Evolutionary conservation across 2,888 invertebrate genomes (phyloP).

Genomic region (Julus scandinavius): DNA sequence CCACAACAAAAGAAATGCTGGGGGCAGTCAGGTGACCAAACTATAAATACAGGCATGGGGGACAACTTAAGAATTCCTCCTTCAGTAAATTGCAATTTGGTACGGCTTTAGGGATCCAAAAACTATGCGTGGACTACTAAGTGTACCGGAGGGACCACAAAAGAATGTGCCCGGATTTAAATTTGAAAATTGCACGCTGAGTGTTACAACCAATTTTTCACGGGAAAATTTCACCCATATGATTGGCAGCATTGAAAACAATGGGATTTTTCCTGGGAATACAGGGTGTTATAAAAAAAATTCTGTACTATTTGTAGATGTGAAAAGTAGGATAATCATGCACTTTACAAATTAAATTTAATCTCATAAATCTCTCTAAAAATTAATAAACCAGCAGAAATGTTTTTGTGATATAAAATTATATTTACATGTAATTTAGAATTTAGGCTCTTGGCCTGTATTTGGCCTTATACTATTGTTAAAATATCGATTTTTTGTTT

Average conservation of each 20-base stretch:
- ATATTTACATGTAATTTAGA: not conserved
- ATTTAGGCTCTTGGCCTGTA: too few relatives aligned
- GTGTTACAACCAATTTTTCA: constrained; percentile 10
- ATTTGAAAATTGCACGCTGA: not conserved
- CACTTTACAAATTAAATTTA: too few relatives aligned
- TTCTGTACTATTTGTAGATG: not conserved
- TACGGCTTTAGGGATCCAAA: not conserved
- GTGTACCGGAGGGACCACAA: not conserved
- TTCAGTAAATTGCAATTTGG: constrained; percentile 31
- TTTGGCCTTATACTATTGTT: too few relatives aligned
- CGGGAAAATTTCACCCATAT: constrained; percentile 3
- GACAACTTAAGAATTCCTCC: not conserved
- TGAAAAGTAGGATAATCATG: not conserved
- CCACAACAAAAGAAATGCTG: not conserved
- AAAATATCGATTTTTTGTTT: too few relatives aligned
- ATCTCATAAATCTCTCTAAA: too few relatives aligned
- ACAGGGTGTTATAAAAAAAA: not conserved
- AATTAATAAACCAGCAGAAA: too few relatives aligned
- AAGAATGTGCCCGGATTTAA: constrained; percentile 8
- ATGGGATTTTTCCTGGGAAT: not conserved
- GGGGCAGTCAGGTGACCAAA: constrained; percentile 13
- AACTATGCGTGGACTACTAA: not conserved
- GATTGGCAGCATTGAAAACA: constrained; percentile 28
- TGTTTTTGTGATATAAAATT: not conserved
- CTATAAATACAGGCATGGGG: not conserved